phyloP scores from a whole-genome alignment of 2,888 invertebrate genomes.

The Eurois occulta region DNA sequence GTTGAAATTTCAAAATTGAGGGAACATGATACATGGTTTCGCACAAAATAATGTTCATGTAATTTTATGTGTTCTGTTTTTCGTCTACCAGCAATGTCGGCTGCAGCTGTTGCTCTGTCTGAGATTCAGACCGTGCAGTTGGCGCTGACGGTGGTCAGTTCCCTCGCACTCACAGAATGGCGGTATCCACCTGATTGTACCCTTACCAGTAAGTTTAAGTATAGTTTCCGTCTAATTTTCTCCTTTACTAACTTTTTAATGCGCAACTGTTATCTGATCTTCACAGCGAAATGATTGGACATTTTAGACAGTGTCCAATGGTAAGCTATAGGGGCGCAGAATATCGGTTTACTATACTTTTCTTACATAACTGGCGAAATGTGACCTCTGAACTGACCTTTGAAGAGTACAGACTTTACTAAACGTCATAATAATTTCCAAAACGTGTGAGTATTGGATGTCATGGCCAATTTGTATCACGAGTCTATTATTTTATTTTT shows the following conservation, averaged over 20 bases:
- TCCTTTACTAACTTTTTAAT: background rate
- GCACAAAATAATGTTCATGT: background rate
- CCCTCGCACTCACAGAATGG: constrained; percentile 18
- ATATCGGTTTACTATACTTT: background rate
- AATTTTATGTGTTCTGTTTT: background rate
- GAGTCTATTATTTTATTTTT: background rate
- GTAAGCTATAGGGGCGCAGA: background rate
- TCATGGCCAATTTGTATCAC: background rate
- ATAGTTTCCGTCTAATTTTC: background rate
- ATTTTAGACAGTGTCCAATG: background rate
- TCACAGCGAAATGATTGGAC: background rate
- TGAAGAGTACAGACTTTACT: background rate
- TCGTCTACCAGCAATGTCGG: constrained; percentile 39
- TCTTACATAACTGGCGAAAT: background rate
- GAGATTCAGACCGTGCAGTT: constrained; percentile 40
- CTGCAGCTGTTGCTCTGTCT: constrained; percentile 30
- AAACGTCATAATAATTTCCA: background rate
- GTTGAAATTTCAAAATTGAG: background rate
- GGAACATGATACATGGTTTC: background rate
- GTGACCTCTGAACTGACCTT: background rate
- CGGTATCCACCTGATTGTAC: constrained; percentile 36
- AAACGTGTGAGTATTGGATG: background rate
- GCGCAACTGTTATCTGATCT: background rate
- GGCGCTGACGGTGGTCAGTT: constrained; percentile 30
- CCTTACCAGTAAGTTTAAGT: constrained; percentile 27